A percentile compares a stretch with the other conserved stretches of the same genome.
phyloP scores from a whole-genome alignment of 2,888 invertebrate species.

The Eupithecia insigniata region DNA sequence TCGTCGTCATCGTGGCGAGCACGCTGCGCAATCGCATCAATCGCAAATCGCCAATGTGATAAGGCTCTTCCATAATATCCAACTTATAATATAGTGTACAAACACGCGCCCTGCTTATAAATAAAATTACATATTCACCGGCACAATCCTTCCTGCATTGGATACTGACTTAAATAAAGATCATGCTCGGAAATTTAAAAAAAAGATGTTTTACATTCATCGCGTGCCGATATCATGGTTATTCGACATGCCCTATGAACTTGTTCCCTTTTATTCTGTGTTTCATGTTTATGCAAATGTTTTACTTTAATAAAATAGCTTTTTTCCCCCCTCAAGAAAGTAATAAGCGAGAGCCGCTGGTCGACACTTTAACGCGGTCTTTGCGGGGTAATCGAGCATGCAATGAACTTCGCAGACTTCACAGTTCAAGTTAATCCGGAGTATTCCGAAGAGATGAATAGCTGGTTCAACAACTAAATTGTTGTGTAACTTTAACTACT shows the following conservation, averaged over 20 bases:
- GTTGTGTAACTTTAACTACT: slow-evolving; percentile 29
- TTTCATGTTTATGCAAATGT: slow-evolving; percentile 31
- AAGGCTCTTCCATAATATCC: too few species aligned
- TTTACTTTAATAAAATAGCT: slow-evolving; percentile 13
- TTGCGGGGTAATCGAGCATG: slow-evolving; percentile 59
- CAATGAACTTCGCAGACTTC: slow-evolving; percentile 51
- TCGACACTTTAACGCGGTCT: slow-evolving; percentile 40
- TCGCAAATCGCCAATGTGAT: too few species aligned
- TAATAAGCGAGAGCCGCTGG: slow-evolving; percentile 19
- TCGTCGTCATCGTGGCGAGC: too few species aligned
- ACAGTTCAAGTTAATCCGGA: slow-evolving; percentile 41
- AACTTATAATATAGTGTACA: not conserved
- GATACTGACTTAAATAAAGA: slow-evolving; percentile 50
- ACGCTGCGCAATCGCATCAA: too few species aligned
- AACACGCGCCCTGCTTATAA: not conserved
- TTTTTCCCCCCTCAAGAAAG: slow-evolving; percentile 17
- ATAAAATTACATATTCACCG: slow-evolving; percentile 35
- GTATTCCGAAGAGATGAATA: slow-evolving; percentile 35
- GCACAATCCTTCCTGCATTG: slow-evolving; percentile 45
- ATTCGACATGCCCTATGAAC: slow-evolving; percentile 28
- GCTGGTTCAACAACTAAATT: slow-evolving; percentile 30
- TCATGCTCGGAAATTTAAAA: slow-evolving; percentile 24
- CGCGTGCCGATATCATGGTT: slow-evolving; percentile 26
- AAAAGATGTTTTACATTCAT: slow-evolving; percentile 17
- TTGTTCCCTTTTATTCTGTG: slow-evolving; percentile 16